Evolutionary conservation across 2,888 invertebrate genomes (phyloP), one percentile per base, ranked within the genome.

Genomic region (Xanthostigma xanthostigma): DNA sequence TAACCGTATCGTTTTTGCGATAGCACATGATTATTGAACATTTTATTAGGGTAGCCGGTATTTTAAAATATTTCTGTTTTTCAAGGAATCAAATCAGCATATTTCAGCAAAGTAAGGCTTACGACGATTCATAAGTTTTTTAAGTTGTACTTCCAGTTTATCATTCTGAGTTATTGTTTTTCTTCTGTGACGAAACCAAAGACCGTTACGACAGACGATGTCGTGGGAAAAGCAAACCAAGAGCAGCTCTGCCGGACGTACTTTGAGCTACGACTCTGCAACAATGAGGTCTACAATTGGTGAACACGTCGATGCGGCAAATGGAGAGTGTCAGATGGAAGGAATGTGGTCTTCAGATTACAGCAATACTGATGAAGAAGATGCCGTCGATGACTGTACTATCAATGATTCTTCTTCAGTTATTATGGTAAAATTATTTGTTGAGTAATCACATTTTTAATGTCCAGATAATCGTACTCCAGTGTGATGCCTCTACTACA

Each of bases 261-360:
- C 64, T 34, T 56, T 64, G 57, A 68, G 69, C 54, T 68, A 68
- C 54, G 64, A 72, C 50, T 64, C 68, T 8, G 70, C 36, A n/a
- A 33, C 33, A 12, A 38, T 42, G 38, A 36, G 48, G 33, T 34
- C 42, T 11, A 43, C 48, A 12, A 33, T 43, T 6, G 48, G 43
- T 13, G 48, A 48, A 37, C 14, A 36, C 61, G 11, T 65, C 61
- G 50, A 57, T 60, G 56, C 66, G 61, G 51, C 71, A 60, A 44
- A 55, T 59, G 46, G 68, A 59, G 54, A 68, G 48, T 54, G 74
- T 54, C 81, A 81, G 58, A 88, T 88, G 59, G 82, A 82, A 60
- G 80, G 81, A 43, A 87, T 84, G 60, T 92, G 91, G 87, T 91
- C 90, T 58, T 91, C 90, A 2, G 91, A 91, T 64, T 88, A 88